These are phyloP conservation scores for Apis mellifera DNA, from an alignment of 1,140 invertebrate species.

Conservation along the genomic window DNA sequence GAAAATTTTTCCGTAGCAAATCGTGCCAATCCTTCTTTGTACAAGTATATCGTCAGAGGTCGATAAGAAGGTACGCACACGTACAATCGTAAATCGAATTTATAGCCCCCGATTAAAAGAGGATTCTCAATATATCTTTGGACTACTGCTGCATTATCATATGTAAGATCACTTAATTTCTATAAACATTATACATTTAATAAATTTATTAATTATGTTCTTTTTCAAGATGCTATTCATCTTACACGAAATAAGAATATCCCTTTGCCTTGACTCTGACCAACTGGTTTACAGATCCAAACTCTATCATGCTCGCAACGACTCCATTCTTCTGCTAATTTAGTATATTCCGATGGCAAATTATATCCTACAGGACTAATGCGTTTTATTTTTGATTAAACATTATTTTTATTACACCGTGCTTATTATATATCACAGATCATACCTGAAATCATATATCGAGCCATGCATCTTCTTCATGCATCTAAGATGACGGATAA, in stretches of 20 bases:
- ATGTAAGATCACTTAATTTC: constrained; percentile 89
- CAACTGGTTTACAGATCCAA: constrained; percentile 94
- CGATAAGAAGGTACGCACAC: constrained; percentile 92
- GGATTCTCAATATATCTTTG: constrained; percentile 94
- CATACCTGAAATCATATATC: constrained; percentile 91
- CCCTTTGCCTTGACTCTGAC: constrained; percentile 90
- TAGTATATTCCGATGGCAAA: constrained; percentile 92
- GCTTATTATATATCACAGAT: not conserved
- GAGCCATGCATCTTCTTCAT: constrained; percentile 91
- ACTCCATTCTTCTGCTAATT: constrained; percentile 89
- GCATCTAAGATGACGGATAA: constrained; percentile 89
- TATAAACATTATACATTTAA: constrained; percentile 68
- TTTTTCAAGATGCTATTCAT: not conserved
- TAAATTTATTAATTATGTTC: not conserved
- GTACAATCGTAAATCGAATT: constrained; percentile 92
- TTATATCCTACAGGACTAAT: constrained; percentile 89
- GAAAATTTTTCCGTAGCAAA: constrained; percentile 93
- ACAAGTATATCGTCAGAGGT: constrained; percentile 91
- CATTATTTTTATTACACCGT: no score
- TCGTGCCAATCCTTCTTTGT: constrained; percentile 90
- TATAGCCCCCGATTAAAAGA: constrained; percentile 92
- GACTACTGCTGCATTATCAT: constrained; percentile 88
- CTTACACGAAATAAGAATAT: constrained; percentile 91
- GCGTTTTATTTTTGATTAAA: constrained; percentile 26
- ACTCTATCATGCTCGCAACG: constrained; percentile 80